Evolutionary conservation across 2,113 vertebrate genomes (phyloP).

Genomic region (Pandion haliaetus): DNA sequence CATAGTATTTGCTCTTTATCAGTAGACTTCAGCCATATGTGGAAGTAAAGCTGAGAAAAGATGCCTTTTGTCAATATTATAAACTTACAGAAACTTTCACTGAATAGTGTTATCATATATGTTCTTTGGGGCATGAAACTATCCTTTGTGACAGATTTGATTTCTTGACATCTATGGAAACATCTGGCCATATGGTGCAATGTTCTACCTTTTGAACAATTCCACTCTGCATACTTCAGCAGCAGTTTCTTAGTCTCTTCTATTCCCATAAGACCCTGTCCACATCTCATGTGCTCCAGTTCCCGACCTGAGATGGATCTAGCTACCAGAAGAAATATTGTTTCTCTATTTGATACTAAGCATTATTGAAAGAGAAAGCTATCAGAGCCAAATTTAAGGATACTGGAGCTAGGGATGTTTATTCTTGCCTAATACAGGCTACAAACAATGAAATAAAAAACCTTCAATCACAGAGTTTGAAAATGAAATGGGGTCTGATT

Average conservation of each 20-base stretch:
- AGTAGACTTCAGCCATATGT: background rate
- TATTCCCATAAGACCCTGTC: background rate
- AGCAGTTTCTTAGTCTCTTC: background rate
- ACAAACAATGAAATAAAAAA: background rate
- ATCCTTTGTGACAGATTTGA: conserved; percentile 32
- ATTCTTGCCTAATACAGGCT: background rate
- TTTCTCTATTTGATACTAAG: background rate
- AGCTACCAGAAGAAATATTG: background rate
- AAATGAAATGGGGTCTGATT: background rate
- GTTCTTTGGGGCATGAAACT: background rate
- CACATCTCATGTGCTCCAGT: background rate
- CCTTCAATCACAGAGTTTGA: background rate
- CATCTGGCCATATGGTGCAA: conserved; percentile 21
- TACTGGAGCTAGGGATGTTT: background rate
- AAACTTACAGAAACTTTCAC: background rate
- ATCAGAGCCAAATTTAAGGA: background rate
- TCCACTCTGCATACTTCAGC: background rate
- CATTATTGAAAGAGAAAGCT: background rate
- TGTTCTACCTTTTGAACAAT: background rate
- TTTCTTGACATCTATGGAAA: background rate
- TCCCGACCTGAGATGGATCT: background rate
- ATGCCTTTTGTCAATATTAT: background rate
- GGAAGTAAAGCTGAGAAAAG: background rate
- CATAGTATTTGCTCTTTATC: background rate
- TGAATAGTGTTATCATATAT: background rate